Evolutionary conservation across 2,888 invertebrate genomes (phyloP).

Genomic region (Ophioninae sp.): DNA sequence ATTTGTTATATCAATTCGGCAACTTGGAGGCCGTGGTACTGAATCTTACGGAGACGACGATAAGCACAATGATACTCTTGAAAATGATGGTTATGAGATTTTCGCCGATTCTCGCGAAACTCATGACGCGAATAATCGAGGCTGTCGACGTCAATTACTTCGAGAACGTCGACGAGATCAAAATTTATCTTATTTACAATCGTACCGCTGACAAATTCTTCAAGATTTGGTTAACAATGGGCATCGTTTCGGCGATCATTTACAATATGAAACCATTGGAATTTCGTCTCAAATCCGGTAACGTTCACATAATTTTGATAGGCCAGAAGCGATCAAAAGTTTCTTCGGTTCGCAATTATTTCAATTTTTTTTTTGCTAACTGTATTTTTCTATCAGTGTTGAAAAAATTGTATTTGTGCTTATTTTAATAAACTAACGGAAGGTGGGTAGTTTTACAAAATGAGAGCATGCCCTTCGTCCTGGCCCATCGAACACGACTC

Average conservation of each 20-base stretch:
- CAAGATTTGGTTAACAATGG: conserved; percentile 17
- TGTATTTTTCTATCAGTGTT: not conserved
- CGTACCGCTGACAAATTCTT: conserved; percentile 25
- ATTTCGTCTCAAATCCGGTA: conserved; percentile 6
- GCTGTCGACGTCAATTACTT: conserved; percentile 31
- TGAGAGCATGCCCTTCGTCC: conserved; percentile 31
- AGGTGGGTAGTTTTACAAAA: conserved; percentile 13
- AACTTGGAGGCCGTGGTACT: conserved; percentile 23
- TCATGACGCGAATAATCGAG: conserved; percentile 9
- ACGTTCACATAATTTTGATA: not conserved
- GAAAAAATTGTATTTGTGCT: not conserved
- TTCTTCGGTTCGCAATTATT: not conserved
- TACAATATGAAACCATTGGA: conserved; percentile 30
- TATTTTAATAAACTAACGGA: not conserved
- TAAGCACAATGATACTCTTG: conserved; percentile 34
- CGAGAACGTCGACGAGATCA: conserved; percentile 20
- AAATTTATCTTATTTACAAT: conserved; percentile 41
- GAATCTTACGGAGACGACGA: conserved; percentile 32
- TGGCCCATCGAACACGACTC: conserved; percentile 30
- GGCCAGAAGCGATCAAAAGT: not conserved
- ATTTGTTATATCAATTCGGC: conserved; percentile 30
- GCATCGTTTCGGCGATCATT: conserved; percentile 5
- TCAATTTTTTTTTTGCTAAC: not conserved
- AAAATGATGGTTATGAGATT: conserved; percentile 44
- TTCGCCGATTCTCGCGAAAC: conserved; percentile 17